Percentiles rank a stretch among this genome's conserved stretches.
Conservation (phyloP, 1,140 invertebrate genomes). For the Drosophila setifemur region DNA sequence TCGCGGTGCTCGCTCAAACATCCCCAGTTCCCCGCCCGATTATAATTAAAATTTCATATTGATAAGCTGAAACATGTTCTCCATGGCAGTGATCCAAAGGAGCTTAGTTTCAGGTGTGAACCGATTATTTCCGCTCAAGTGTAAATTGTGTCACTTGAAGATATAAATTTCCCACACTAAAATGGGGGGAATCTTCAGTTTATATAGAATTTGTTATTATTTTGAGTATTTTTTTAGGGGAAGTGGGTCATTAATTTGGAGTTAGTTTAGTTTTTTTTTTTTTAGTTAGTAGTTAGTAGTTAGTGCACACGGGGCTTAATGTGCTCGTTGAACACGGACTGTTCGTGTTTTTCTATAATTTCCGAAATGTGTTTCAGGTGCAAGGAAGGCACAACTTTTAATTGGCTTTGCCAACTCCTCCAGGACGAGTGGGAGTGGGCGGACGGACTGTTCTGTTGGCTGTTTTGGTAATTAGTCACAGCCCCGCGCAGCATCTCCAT, state of each 20-base stretch:
- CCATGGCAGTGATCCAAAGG: not conserved
- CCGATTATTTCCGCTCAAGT: too few relatives aligned
- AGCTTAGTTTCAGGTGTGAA: too few relatives aligned
- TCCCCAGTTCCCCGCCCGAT: constrained; percentile 18
- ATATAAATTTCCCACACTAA: too few relatives aligned
- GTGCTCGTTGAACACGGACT: not conserved
- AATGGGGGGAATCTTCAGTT: too few relatives aligned
- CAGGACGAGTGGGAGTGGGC: constrained; percentile 21
- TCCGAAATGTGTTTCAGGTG: constrained; percentile 55
- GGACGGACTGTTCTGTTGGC: not conserved
- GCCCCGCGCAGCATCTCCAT: constrained; percentile 43
- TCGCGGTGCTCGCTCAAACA: constrained; percentile 27
- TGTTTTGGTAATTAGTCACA: constrained; percentile 61
- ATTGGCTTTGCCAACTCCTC: constrained; percentile 58
- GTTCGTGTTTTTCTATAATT: constrained; percentile 42
- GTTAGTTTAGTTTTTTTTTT: not conserved
- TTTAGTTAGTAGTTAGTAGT: too few relatives aligned
- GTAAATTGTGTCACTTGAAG: too few relatives aligned
- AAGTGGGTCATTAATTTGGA: not conserved
- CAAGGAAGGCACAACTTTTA: constrained; percentile 59
- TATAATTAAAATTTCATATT: constrained; percentile 60
- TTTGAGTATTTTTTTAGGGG: too few relatives aligned
- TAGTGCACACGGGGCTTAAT: not conserved
- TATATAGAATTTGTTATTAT: too few relatives aligned
- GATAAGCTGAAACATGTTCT: constrained; percentile 22